Conservation (phyloP, 2,888 invertebrate genomes). For the Erynnis tages region DNA sequence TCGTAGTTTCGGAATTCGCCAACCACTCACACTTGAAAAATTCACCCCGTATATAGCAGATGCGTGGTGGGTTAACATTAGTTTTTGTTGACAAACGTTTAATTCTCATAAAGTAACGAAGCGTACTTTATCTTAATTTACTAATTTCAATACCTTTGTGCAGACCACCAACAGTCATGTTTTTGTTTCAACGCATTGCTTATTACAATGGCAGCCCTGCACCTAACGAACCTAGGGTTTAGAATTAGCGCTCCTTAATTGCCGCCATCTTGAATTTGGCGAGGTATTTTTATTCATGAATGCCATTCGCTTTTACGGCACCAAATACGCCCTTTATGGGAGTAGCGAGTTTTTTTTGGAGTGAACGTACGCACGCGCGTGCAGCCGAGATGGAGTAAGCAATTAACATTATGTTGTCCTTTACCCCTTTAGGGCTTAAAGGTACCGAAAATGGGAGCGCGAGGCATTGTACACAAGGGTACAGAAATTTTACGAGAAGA, state of each 20-base stretch:
- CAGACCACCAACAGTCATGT: no score
- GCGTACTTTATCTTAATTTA: no score
- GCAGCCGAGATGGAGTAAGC: constrained; percentile 48
- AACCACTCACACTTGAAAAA: no score
- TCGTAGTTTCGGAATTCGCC: no score
- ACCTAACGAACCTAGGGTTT: constrained; percentile 37
- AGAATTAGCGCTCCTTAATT: constrained; percentile 48
- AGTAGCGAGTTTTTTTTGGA: constrained; percentile 39
- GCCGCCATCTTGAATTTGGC: constrained; percentile 61
- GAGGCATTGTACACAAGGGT: neutral
- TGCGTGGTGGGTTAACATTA: no score
- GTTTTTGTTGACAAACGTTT: no score
- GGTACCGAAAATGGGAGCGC: constrained; percentile 16
- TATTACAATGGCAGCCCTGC: constrained; percentile 11
- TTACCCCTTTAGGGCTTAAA: constrained; percentile 20
- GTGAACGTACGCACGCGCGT: constrained; percentile 51
- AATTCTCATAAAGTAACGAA: no score
- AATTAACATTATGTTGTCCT: constrained; percentile 44
- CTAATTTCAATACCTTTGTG: no score
- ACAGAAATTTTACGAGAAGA: no score
- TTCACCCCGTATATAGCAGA: no score
- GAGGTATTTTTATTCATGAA: constrained; percentile 70
- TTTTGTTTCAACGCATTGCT: neutral
- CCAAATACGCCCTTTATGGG: constrained; percentile 54
- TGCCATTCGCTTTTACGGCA: constrained; percentile 52